phyloP scores from a whole-genome alignment of 2,888 invertebrate species.

The Frankliniella fusca region DNA sequence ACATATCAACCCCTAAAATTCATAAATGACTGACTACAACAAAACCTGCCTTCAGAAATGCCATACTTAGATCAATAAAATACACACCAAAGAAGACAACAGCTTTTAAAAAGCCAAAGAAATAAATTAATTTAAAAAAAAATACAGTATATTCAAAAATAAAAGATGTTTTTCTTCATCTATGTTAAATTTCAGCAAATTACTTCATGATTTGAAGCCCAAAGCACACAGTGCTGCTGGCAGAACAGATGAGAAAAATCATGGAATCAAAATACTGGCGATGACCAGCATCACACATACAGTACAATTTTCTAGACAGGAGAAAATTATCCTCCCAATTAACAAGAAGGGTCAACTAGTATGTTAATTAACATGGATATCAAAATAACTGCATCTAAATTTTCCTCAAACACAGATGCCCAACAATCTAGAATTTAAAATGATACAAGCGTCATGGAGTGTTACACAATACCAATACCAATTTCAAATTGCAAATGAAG shows the following conservation, averaged over 20 bases:
- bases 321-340: neutral
- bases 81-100: neutral
- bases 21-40: neutral
- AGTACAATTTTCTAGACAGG: neutral
- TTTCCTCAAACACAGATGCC: neutral
- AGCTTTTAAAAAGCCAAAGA: neutral
- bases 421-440: neutral
- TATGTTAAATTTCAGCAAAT: too few relatives aligned
- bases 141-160: neutral
- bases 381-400: slow-evolving; percentile 13
- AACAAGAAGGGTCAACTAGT: neutral
- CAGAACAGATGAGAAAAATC: too few relatives aligned
- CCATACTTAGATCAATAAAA: neutral
- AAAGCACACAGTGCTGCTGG: too few relatives aligned
- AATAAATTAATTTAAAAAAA: neutral
- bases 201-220: too few relatives aligned
- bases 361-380: slow-evolving; percentile 1
- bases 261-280: neutral
- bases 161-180: neutral
- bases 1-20: neutral
- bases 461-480: neutral
- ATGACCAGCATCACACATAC: slow-evolving; percentile 19
- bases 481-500: too few relatives aligned
- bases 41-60: neutral
- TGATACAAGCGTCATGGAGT: neutral